Base-by-base conservation (phyloP, 2,797 vertebrate genomes). In the Propithecus perrieri region DNA sequence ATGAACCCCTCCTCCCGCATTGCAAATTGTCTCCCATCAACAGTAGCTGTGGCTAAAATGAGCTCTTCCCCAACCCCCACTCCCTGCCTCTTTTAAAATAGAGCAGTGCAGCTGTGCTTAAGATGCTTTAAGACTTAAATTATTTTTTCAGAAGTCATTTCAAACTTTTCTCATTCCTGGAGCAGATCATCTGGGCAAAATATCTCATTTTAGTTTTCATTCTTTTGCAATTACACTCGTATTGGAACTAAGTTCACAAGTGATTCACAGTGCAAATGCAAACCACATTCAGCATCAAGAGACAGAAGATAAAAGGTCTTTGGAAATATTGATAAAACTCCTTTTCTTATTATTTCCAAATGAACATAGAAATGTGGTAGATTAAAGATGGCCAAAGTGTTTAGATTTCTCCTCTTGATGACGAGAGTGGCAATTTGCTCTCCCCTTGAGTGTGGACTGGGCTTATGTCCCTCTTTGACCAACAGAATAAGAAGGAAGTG, bases 41-140 rank as follows among this genome's bases (percentile, higher is more conserved):
- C 14, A 13, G 57, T 22, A 41, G 50, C 46, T 55, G 67, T 46
- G 71, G 84, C 76, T 85, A 84, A 96, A 94, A 65, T 59, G 80
- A 95, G 41, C 72, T 67, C 63, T 10, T 48, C 28, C 48, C 17
- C n/a, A 2, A 2, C 50, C 6, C 79, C 75, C 57, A 75, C 30
- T 89, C 80, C 55, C 57, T n/a, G 30, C 57, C 15, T 80, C 89
- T 75, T 33, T 48, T 85, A 59, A 89, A 85, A 94, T 83, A 96
- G 72, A 80, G n/a, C 4, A 30, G 33, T 13, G 41, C 59, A 85
- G 59, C 75, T 67, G 59, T 57, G 35, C 59, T 80, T 59, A 35
- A 63, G 67, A 92, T 53, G 63, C 57, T 85, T 85, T 65, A 72
- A 85, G 28, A 33, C 63, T 65, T 78, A 46, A 61, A 11, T 85